Conservation (phyloP, 1,140 invertebrate genomes). For the Ips typographus region DNA sequence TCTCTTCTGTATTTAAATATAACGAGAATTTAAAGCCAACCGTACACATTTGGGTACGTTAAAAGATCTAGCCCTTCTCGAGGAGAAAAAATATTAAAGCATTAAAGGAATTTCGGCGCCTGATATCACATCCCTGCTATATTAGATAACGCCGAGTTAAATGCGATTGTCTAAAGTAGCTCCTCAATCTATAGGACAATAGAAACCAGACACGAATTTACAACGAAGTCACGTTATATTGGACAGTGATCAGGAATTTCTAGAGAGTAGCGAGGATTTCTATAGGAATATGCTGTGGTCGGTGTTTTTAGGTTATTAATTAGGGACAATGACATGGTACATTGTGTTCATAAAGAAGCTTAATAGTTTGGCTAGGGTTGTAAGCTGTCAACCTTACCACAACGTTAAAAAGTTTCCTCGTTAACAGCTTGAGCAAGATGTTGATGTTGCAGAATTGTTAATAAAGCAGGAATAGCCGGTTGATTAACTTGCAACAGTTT, state of each 20-base stretch:
- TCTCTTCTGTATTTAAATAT: neutral
- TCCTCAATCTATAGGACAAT: constrained; percentile 7
- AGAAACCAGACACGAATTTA: neutral
- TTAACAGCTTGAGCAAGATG: constrained; percentile 10
- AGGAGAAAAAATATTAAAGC: neutral
- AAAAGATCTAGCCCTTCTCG: neutral
- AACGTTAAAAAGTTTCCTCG: neutral
- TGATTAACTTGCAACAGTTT: constrained; percentile 4
- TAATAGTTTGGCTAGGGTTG: neutral
- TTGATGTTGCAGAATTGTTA: constrained; percentile 13
- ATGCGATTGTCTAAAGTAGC: neutral
- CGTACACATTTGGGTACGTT: neutral
- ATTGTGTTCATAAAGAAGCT: neutral
- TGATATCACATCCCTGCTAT: neutral
- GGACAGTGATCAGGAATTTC: neutral
- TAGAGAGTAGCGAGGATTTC: neutral
- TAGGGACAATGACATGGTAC: neutral
- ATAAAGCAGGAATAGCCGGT: constrained; percentile 7
- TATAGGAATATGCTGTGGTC: neutral
- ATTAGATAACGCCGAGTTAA: neutral
- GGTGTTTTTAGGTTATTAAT: neutral
- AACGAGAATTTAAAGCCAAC: constrained; percentile 3
- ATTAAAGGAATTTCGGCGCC: neutral
- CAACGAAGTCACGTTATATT: neutral
- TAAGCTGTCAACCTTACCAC: neutral